Evolutionary conservation across 2,888 invertebrate genomes (phyloP), one percentile per base, ranked within the genome.

Genomic region (Deroplatys truncata): DNA sequence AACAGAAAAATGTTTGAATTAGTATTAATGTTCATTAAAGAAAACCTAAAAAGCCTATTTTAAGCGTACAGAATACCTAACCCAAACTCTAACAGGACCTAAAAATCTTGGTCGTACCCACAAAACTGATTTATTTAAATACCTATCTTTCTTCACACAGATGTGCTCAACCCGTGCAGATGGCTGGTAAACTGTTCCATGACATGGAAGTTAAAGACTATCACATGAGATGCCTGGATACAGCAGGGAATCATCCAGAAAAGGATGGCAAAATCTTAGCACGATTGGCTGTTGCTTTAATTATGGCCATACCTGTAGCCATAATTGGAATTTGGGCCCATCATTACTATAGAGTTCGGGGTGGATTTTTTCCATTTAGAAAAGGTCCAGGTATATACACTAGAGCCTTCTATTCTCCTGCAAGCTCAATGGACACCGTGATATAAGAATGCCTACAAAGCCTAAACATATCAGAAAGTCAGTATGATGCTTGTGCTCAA

Each of bases 361-460:
- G 96, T 0, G 96, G 95, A 94, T 96, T 96, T 92, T 93, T 95
- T 92, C 93, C 95, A 85, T 94, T 95, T 0, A 93, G 94, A 4
- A 94, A 94, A 2, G 95, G 95, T 0, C 95, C 96, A 0, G 94
- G 95, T 0, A 94, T 95, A 49, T 96, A 95, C 89, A 96, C 96
- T 0, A 94, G 97, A 20, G 96, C 96, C 0, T 96, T 97, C 92
- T 97, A 97, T 93, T 96, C 95, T 92, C 94, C 96, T 84, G 95
- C 97, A 0, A 94, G 95, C 0, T 72, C 86, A 7, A 20, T 31
- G n/a, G 87, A 87, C 82, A 72, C 20, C 56, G 20, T 72, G 15
- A 25, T 20, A 20, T 72, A 72, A 72, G 56, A 72, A 25, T 2
- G 7, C 3, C 56, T 72, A 20, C 56, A 20, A 4, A 2, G 56